Conservation (phyloP, 2,113 vertebrate genomes). For the sheep (Ovis aries) region ARS-UI_Ramb_v3.0 NC_056060.1:82713001-82713500, state of each 20-base stretch:
- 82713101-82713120: neutral
- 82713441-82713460: neutral
- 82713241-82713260: slow-evolving; percentile 44
- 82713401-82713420: neutral
- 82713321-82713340: slow-evolving; percentile 77
- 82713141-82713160: slow-evolving; percentile 36
- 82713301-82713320: slow-evolving; percentile 70
- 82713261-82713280: slow-evolving; percentile 59
- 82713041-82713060: neutral
- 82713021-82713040: neutral
- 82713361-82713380: slow-evolving; percentile 58
- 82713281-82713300: slow-evolving; percentile 58
- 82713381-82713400: neutral
- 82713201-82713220: neutral
- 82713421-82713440: neutral
- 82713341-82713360: slow-evolving; percentile 68
- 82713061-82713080: neutral
- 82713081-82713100: neutral
- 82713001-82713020: neutral
- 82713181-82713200: neutral
- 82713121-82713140: neutral
- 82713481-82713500: neutral
- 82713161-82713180: slow-evolving; percentile 61
- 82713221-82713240: neutral
- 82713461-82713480: neutral